Evolutionary conservation across 2,113 vertebrate species (phyloP), one percentile per base, ranked within the genome.

Genomic region (Bos indicus): DNA sequence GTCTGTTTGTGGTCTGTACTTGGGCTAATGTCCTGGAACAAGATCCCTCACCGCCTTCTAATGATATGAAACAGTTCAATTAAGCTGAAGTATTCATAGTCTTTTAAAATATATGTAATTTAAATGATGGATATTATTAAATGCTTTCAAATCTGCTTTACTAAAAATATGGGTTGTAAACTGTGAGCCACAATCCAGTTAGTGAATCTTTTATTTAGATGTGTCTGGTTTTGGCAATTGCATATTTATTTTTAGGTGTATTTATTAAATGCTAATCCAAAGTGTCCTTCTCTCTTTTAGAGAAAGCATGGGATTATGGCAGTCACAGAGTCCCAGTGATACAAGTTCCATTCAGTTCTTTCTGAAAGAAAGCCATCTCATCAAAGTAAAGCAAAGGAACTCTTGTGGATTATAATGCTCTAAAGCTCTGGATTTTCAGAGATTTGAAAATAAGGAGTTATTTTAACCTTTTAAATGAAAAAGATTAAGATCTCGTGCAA

Each of bases 401-500:
- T 78, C 6, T 11, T 97, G 88, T 91, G 89, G 98, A 97, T 97
- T 98, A 98, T 93, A 97, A 90, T 88, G 77, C 98, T 92, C 86
- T 95, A 95, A 98, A 95, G 97, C 98, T 98, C 80, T 86, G 91
- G 97, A 90, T 98, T 98, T 97, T 90, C 71, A 95, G 81, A 88
- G 88, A 15, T 12, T 88, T 93, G 82, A 94, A 93, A 97, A 92
- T 77, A 86, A 78, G 48, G 74, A 71, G 85, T 81, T 62, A 48
- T 98, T 74, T 99, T 98, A 97, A 95, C 82, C 59, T 97, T 96
- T 84, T 98, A 98, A 98, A 98, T 98, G 97, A 98, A 97, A 98
- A 90, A 78, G 97, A 98, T 95, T 97, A 98, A 98, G 99, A 98
- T 99, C 98, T 99, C 98, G 98, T 98, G 98, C 99, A 97, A 98